Percentiles rank a stretch among this genome's conserved stretches.
Evolutionary conservation across 1,140 invertebrate genomes (phyloP).

Genomic region (Lordiphosa mommai): DNA sequence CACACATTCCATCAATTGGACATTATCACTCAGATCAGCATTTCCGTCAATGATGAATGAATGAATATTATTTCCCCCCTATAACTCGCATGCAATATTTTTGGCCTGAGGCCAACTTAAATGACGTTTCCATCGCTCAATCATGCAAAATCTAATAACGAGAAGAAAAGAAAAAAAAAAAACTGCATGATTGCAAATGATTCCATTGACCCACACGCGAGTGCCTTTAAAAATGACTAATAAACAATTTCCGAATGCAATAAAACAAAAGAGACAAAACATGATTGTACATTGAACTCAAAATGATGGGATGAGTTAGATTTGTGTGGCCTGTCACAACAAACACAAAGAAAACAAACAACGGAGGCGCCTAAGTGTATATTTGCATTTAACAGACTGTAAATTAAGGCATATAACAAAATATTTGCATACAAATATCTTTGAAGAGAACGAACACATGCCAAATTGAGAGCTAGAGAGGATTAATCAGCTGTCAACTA

Average conservation of each 20-base stretch:
- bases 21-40: constrained; percentile 30
- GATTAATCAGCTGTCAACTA: constrained; percentile 61
- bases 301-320: constrained; percentile 14
- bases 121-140: constrained; percentile 38
- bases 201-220: constrained; percentile 63
- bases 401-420: constrained; percentile 47
- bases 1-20: not conserved
- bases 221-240: constrained; percentile 51
- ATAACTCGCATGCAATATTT: constrained; percentile 15
- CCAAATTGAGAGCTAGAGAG: constrained; percentile 40
- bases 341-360: constrained; percentile 14
- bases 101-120: constrained; percentile 50
- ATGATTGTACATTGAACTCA: constrained; percentile 63
- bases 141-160: constrained; percentile 28
- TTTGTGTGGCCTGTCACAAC: constrained; percentile 19
- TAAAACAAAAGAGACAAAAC: constrained; percentile 51
- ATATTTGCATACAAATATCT: constrained; percentile 62
- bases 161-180: constrained; percentile 15
- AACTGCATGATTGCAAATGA: constrained; percentile 59
- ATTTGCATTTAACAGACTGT: constrained; percentile 51
- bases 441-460: constrained; percentile 51
- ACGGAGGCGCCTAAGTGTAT: constrained; percentile 31
- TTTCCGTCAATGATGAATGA: constrained; percentile 35
- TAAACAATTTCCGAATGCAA: constrained; percentile 70
- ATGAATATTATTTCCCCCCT: constrained; percentile 5